phyloP scores from a whole-genome alignment of 2,888 invertebrate species.

The Agriotes lineatus region DNA sequence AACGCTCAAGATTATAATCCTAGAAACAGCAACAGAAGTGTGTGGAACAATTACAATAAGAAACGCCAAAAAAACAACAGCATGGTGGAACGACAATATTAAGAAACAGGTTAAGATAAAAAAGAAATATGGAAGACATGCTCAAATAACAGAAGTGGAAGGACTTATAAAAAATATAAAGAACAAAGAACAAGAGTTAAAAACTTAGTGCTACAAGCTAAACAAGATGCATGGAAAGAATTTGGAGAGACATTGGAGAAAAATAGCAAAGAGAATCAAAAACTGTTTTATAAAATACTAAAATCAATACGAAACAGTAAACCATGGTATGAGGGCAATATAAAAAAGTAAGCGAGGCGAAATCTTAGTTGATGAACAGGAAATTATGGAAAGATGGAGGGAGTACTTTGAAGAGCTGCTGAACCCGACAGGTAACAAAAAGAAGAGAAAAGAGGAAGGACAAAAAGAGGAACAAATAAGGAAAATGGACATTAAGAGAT shows the following conservation, averaged over 20 bases:
- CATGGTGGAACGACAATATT: neutral
- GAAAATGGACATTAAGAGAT: neutral
- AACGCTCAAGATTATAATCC: neutral
- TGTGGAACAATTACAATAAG: neutral
- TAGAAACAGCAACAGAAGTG: neutral
- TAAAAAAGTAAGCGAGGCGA: neutral
- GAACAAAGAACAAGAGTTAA: too few species aligned
- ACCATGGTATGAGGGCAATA: neutral
- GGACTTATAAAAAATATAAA: too few species aligned
- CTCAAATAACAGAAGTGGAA: neutral
- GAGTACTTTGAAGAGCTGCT: neutral
- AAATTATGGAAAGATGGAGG: neutral
- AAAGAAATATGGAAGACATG: neutral
- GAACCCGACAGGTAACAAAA: neutral
- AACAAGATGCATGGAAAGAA: neutral
- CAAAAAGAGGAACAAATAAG: neutral
- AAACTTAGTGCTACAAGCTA: too few species aligned
- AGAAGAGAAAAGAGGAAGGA: neutral
- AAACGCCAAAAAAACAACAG: neutral
- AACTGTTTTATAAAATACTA: neutral
- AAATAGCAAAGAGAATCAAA: neutral
- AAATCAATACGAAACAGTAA: neutral
- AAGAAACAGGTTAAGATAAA: neutral
- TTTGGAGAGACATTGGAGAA: neutral
- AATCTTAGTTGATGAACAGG: neutral